phyloP scores from a whole-genome alignment of 1,140 invertebrate species.

The Medauroidea extradentata region DNA sequence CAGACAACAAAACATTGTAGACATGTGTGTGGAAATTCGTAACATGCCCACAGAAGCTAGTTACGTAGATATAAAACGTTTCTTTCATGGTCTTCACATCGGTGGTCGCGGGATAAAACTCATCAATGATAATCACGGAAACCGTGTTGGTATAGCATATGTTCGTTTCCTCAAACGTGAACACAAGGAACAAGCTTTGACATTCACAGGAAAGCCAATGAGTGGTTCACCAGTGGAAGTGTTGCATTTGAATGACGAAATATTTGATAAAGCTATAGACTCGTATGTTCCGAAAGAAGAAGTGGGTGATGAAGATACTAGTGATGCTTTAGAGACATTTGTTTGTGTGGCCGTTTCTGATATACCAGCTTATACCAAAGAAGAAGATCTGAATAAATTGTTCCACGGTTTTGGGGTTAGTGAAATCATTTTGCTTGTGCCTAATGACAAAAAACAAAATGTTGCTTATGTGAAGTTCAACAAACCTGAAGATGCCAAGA shows the following conservation, averaged over 20 bases:
- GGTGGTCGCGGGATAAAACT: slow-evolving; percentile 80
- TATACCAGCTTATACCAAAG: slow-evolving; percentile 67
- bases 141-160: slow-evolving; percentile 72
- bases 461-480: slow-evolving; percentile 71
- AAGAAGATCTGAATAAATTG: slow-evolving; percentile 70
- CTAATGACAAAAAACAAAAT: slow-evolving; percentile 53
- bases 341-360: slow-evolving; percentile 61
- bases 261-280: slow-evolving; percentile 61
- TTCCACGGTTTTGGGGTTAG: slow-evolving; percentile 66
- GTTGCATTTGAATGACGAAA: slow-evolving; percentile 54
- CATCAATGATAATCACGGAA: slow-evolving; percentile 72
- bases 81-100: slow-evolving; percentile 74
- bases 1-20: slow-evolving; percentile 16
- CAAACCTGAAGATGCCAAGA: slow-evolving; percentile 59
- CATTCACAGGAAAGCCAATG: slow-evolving; percentile 50
- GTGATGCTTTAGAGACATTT: slow-evolving; percentile 28
- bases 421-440: slow-evolving; percentile 60
- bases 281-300: slow-evolving; percentile 48
- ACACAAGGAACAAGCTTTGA: slow-evolving; percentile 65
- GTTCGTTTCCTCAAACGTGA: slow-evolving; percentile 66
- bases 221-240: slow-evolving; percentile 59
- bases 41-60: slow-evolving; percentile 61
- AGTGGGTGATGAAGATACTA: neutral
- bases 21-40: slow-evolving; percentile 63
- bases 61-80: slow-evolving; percentile 74